Base-by-base conservation (phyloP, 2,797 vertebrate genomes). In the Typhlichthys subterraneus region DNA sequence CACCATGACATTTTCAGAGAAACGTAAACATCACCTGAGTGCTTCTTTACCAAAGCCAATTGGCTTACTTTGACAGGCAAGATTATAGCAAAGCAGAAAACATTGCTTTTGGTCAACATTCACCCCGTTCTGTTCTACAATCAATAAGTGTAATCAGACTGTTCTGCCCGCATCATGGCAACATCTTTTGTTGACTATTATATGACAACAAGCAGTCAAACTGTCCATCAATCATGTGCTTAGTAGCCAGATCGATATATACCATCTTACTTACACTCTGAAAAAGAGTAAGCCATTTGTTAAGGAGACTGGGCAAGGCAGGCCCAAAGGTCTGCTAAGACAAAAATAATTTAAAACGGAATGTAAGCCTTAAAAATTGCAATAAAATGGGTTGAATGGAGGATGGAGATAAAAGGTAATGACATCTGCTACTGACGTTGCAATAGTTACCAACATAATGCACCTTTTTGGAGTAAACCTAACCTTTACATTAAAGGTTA, bases 81-180 rank as follows among this genome's bases (percentile, higher is more conserved):
- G 59, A 13, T 12, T 61, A 47, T 38, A 59, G 2, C 23, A 12
- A 48, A 62, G 50, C 70, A 50, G 65, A 53, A 76, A 61, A 53
- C 53, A 65, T 58, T 66, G 57, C 14, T 62, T 59, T 60, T n/a
- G 70, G 60, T 75, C 69, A 57, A 57, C 69, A 72, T 57, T 29
- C 23, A 64, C n/a, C 19, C 49, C n/a, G 73, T 61, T 14, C 69
- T 63, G 65, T 53, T 77, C 62, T 13, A 54, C 60, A 59, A 75
- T 80, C 84, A 74, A 77, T 73, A 72, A 15, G 15, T 66, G 70
- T 68, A 59, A 85, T 80, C 82, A 73, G 56, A 79, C 71, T 5
- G 63, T 47, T 73, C 70, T 50, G 49, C 77, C 75, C 72, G 73
- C 76, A 70, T 76, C 64, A 79, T 12, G 61, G 53, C 68, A 70